These are phyloP conservation scores for Tetramorium bicarinatum DNA, from an alignment of 2,888 invertebrate genomes.

Conservation along the genomic window DNA sequence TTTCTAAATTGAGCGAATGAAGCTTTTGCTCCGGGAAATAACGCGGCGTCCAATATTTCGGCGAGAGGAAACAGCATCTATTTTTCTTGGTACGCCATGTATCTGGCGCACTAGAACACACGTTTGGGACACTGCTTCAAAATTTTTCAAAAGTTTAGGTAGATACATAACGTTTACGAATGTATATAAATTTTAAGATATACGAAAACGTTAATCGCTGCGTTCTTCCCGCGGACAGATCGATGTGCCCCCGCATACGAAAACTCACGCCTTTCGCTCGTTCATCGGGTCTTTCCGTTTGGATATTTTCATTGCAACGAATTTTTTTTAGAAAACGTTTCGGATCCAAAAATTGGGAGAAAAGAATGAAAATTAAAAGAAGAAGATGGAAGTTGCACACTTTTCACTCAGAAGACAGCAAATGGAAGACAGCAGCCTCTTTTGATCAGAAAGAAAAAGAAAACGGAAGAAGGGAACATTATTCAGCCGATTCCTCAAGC, in stretches of 20 bases:
- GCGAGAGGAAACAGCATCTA: not conserved
- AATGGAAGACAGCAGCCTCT: constrained; percentile 50
- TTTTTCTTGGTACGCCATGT: not conserved
- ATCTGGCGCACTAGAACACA: not conserved
- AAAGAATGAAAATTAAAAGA: constrained; percentile 39
- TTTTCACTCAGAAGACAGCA: constrained; percentile 18
- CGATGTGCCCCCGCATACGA: constrained; percentile 65
- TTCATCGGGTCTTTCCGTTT: constrained; percentile 67
- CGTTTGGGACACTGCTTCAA: not conserved
- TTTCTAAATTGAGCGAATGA: constrained; percentile 64
- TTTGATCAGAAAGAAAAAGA: constrained; percentile 5
- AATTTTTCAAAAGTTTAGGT: not conserved
- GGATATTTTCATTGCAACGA: constrained; percentile 63
- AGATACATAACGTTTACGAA: not conserved
- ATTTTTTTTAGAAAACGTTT: constrained; percentile 34
- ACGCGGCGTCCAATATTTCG: not conserved
- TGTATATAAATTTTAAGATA: not conserved
- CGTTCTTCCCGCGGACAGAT: constrained; percentile 33
- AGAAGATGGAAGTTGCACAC: not conserved
- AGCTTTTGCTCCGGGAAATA: constrained; percentile 29
- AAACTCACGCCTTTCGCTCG: constrained; percentile 73
- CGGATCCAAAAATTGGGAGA: constrained; percentile 34
- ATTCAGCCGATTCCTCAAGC: constrained; percentile 74
- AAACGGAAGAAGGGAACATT: constrained; percentile 38
- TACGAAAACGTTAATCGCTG: constrained; percentile 6